These are phyloP conservation scores for Egretta garzetta DNA, from an alignment of 2,113 vertebrate species.

Conservation along the genomic window DNA sequence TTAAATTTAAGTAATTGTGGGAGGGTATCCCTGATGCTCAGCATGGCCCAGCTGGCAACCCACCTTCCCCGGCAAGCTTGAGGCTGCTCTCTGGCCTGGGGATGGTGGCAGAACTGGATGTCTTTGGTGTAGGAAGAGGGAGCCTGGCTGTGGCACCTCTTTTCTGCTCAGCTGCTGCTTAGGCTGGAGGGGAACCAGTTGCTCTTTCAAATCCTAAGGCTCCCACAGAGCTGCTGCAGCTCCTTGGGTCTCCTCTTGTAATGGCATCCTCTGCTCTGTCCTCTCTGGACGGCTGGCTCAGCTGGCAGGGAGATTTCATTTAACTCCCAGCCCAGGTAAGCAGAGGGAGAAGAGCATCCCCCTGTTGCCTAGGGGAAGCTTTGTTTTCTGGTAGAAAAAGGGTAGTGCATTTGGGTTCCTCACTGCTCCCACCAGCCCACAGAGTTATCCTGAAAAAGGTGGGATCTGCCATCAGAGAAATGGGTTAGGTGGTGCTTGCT, in stretches of 20 bases:
- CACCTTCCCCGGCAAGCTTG: background rate
- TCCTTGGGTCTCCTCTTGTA: background rate
- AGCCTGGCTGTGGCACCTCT: background rate
- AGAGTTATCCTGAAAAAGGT: background rate
- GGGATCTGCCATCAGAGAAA: background rate
- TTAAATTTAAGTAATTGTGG: background rate
- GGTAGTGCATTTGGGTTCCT: background rate
- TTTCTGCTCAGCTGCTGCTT: background rate
- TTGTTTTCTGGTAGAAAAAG: background rate
- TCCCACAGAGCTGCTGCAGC: background rate
- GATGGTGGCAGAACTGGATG: background rate
- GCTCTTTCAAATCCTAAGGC: background rate
- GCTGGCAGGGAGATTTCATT: background rate
- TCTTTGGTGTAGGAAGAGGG: background rate
- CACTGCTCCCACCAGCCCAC: background rate
- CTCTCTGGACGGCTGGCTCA: background rate
- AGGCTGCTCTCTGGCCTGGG: background rate
- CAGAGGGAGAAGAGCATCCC: background rate
- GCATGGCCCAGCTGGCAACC: background rate
- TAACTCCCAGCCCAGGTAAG: background rate
- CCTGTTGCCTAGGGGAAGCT: background rate
- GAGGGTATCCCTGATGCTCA: background rate
- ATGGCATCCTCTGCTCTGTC: background rate
- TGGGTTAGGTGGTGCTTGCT: background rate
- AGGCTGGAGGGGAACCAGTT: background rate